These are phyloP conservation scores for Scolopax rusticola DNA, from an alignment of 2,797 vertebrate species.

Conservation along the genomic window DNA sequence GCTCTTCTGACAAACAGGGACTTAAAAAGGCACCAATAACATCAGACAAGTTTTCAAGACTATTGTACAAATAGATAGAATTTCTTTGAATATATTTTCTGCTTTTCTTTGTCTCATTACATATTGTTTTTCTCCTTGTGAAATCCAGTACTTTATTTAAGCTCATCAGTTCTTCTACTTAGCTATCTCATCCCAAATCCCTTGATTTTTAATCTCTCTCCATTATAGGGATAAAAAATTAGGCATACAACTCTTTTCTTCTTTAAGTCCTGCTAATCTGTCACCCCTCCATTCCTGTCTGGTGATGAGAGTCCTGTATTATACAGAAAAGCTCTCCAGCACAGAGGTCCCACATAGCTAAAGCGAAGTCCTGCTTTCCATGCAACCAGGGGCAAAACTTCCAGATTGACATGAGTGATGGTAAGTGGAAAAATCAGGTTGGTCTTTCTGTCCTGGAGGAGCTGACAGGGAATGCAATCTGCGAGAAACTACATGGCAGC, in stretches of 20 bases:
- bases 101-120: not conserved
- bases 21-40: not conserved
- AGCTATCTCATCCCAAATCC: not conserved
- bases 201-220: conserved; percentile 6
- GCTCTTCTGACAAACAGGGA: not conserved
- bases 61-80: not conserved
- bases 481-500: not conserved
- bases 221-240: not conserved
- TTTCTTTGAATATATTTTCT: not conserved
- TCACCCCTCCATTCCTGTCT: not conserved
- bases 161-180: not conserved
- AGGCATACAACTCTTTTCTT: not conserved
- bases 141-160: not conserved
- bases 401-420: not conserved
- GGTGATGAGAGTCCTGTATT: not conserved
- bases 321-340: not conserved
- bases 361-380: not conserved
- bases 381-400: not conserved
- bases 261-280: not conserved
- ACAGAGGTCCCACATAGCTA: fast-evolving
- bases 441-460: not conserved
- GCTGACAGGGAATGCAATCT: not conserved
- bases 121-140: not conserved
- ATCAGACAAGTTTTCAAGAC: not conserved
- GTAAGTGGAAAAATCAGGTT: not conserved